Percentiles rank a stretch among this genome's conserved stretches.
Evolutionary conservation across 2,113 vertebrate genomes (phyloP).

Genomic region (Kryptolebias marmoratus): DNA sequence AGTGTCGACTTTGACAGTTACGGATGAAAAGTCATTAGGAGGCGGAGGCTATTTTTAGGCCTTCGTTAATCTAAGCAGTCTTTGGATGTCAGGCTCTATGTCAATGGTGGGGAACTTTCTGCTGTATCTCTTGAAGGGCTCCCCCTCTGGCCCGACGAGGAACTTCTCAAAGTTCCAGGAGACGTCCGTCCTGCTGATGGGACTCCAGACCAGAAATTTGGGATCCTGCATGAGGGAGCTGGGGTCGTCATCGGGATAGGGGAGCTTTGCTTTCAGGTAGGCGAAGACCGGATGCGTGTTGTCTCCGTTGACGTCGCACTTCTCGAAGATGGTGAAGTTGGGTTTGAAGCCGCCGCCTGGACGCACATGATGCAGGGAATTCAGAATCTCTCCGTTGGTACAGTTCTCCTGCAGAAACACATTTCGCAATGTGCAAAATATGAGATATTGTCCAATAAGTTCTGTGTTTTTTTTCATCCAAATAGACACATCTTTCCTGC

Average conservation of each 20-base stretch:
- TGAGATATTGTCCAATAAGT: background rate
- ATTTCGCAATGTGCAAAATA: background rate
- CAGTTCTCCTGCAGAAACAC: slow-evolving; percentile 87
- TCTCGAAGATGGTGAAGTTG: slow-evolving; percentile 89
- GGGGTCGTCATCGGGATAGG: slow-evolving; percentile 86
- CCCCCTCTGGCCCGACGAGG: slow-evolving; percentile 93
- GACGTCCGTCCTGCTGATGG: slow-evolving; percentile 87
- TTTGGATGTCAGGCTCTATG: slow-evolving; percentile 93
- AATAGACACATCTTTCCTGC: background rate
- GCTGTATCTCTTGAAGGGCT: slow-evolving; percentile 96
- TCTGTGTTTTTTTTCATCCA: background rate
- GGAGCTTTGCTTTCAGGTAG: slow-evolving; percentile 95
- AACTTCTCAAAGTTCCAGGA: slow-evolving; percentile 99
- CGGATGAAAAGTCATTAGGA: slow-evolving; percentile 37
- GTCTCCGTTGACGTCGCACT: slow-evolving; percentile 93
- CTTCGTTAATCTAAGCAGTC: slow-evolving; percentile 93
- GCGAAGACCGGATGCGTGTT: slow-evolving; percentile 92
- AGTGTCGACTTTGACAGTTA: slow-evolving; percentile 42
- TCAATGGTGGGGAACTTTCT: slow-evolving; percentile 85
- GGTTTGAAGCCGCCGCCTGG: slow-evolving; percentile 90
- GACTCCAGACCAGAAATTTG: slow-evolving; percentile 90
- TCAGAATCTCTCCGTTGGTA: slow-evolving; percentile 91
- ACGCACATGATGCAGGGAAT: slow-evolving; percentile 89
- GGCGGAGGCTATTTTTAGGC: slow-evolving; percentile 66
- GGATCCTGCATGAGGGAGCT: slow-evolving; percentile 87